Evolutionary conservation across 2,888 invertebrate genomes (phyloP).

Genomic region (Liopterus haemorrhoidalis): DNA sequence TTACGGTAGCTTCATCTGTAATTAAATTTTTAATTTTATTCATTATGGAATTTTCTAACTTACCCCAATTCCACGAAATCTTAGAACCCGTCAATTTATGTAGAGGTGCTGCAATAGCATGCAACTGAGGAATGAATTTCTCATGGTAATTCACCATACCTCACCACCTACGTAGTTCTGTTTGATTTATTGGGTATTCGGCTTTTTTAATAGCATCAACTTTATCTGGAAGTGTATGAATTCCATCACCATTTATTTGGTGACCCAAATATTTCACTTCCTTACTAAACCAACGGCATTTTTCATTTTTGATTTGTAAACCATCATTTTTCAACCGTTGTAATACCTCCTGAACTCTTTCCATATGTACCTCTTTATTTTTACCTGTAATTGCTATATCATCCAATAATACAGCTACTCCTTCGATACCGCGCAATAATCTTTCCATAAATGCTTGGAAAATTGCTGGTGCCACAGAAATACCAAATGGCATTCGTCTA

Average conservation of each 20-base stretch:
- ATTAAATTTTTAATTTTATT: slow-evolving; percentile 4
- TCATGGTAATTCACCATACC: slow-evolving; percentile 3
- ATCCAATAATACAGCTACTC: not conserved
- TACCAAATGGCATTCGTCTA: slow-evolving; percentile 16
- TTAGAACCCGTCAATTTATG: not conserved
- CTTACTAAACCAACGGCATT: slow-evolving; percentile 11
- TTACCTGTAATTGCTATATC: slow-evolving; percentile 8
- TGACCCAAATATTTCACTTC: slow-evolving; percentile 14
- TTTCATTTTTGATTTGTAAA: not conserved
- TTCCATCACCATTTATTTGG: slow-evolving; percentile 14
- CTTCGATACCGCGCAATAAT: slow-evolving; percentile 1
- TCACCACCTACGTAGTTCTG: slow-evolving; percentile 21
- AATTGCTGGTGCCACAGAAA: slow-evolving; percentile 8
- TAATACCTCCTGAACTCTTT: not conserved
- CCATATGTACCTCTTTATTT: slow-evolving; percentile 1
- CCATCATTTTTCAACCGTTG: slow-evolving; percentile 5
- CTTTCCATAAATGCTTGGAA: slow-evolving; percentile 7
- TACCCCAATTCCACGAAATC: slow-evolving; percentile 1
- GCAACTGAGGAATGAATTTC: slow-evolving; percentile 7
- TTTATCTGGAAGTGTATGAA: slow-evolving; percentile 9
- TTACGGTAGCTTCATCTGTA: not conserved
- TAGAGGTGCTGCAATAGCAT: not conserved
- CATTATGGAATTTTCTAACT: not conserved
- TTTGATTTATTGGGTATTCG: slow-evolving; percentile 22
- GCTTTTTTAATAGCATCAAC: slow-evolving; percentile 14